Conservation (phyloP, 1,140 invertebrate genomes). For the Scaptodrosophila lebanonensis region DNA sequence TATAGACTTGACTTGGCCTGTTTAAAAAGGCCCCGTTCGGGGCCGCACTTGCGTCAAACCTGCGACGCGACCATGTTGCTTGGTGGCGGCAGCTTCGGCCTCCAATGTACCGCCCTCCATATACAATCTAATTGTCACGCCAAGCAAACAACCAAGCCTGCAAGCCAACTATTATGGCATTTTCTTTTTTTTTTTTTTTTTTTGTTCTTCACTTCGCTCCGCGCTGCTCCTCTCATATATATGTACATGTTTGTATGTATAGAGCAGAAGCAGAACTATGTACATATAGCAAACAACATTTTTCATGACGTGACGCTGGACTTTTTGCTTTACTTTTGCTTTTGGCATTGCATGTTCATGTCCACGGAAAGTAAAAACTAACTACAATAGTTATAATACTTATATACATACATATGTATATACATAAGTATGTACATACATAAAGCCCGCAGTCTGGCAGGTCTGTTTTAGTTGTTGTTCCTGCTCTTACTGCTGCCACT, state of each 20-base stretch:
- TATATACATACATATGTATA: slow-evolving; percentile 17
- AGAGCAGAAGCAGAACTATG: slow-evolving; percentile 6
- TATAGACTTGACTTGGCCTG: slow-evolving; percentile 60
- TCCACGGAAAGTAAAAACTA: slow-evolving; percentile 60
- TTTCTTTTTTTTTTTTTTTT: slow-evolving; percentile 39
- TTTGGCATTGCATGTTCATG: slow-evolving; percentile 64
- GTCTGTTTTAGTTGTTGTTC: not conserved
- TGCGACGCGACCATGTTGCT: slow-evolving; percentile 7
- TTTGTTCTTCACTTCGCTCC: slow-evolving; percentile 17
- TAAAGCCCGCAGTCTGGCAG: too few relatives aligned
- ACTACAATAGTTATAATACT: slow-evolving; percentile 25
- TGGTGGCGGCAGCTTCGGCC: slow-evolving; percentile 23
- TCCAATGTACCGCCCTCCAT: slow-evolving; percentile 6
- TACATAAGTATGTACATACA: not conserved
- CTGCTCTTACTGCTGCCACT: too few relatives aligned
- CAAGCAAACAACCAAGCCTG: slow-evolving; percentile 45
- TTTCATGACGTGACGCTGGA: slow-evolving; percentile 60
- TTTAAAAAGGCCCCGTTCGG: slow-evolving; percentile 27
- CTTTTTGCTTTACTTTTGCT: slow-evolving; percentile 59
- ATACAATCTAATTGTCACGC: slow-evolving; percentile 67
- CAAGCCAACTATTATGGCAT: slow-evolving; percentile 67
- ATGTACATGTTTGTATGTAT: not conserved
- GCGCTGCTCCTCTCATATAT: not conserved
- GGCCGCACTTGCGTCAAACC: not conserved
- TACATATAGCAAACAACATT: slow-evolving; percentile 26